These are phyloP conservation scores for Lepus timidus DNA, from an alignment of 2,113 vertebrate species.

Conservation along the genomic window DNA sequence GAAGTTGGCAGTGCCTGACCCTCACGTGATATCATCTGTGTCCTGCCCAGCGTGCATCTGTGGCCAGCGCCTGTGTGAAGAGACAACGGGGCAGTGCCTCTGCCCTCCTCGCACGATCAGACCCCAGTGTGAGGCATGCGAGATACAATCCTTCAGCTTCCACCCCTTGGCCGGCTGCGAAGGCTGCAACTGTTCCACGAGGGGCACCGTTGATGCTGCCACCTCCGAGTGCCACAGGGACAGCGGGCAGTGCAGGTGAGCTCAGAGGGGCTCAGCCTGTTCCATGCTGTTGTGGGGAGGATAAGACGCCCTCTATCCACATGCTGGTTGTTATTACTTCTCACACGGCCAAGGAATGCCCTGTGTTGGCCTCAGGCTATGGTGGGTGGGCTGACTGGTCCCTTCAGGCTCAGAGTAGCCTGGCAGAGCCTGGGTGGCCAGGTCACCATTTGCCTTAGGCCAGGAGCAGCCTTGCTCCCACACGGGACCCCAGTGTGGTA, in stretches of 20 bases:
- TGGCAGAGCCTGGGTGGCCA: background rate
- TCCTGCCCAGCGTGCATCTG: slow-evolving; percentile 91
- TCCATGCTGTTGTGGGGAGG: background rate
- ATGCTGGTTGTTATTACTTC: accelerated
- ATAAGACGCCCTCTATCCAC: accelerated
- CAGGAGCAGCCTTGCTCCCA: background rate
- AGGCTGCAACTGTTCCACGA: slow-evolving; percentile 92
- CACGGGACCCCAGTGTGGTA: background rate
- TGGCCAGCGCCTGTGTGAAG: slow-evolving; percentile 92
- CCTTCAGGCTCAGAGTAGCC: background rate
- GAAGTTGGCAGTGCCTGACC: background rate
- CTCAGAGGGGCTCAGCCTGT: background rate
- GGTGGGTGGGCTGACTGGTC: background rate
- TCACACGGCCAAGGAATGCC: background rate
- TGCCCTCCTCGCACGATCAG: slow-evolving; percentile 93
- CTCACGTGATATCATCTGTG: background rate
- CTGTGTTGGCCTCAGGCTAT: background rate
- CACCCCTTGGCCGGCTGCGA: slow-evolving; percentile 94
- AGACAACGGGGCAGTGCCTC: slow-evolving; percentile 92
- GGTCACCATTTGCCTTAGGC: accelerated
- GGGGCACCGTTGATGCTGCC: slow-evolving; percentile 83
- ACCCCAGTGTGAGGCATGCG: slow-evolving; percentile 92
- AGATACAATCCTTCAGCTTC: slow-evolving; percentile 91
- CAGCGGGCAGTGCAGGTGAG: slow-evolving; percentile 95
- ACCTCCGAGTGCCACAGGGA: slow-evolving; percentile 88